Percentiles rank a stretch among this genome's conserved stretches.
phyloP scores from a whole-genome alignment of 2,113 vertebrate genomes.

The Chaetorhynchus papuensis region DNA sequence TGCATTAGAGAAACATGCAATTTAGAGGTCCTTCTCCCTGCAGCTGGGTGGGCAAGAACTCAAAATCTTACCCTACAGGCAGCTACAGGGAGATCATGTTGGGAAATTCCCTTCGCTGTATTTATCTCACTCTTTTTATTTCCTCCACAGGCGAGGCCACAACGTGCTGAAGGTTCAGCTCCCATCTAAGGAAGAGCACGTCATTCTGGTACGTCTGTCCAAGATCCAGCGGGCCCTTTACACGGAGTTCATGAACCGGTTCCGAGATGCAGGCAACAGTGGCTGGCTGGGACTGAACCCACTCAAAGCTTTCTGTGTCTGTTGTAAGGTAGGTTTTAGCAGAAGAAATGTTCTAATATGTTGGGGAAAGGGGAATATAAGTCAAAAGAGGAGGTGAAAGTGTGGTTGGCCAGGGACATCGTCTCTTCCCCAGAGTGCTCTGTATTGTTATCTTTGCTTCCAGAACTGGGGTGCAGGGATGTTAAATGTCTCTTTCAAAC shows the following conservation, averaged over 20 bases:
- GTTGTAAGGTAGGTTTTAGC: constrained; percentile 87
- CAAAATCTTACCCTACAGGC: neutral
- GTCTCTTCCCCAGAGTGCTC: neutral
- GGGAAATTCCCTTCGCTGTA: neutral
- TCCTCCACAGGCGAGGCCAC: constrained; percentile 84
- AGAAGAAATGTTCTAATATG: neutral
- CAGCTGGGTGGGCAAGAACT: neutral
- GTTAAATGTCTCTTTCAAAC: neutral
- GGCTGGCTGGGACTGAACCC: constrained; percentile 98
- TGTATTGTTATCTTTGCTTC: neutral
- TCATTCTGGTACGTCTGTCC: constrained; percentile 93
- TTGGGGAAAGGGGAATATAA: neutral
- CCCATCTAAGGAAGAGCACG: constrained; percentile 91
- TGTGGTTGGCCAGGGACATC: neutral
- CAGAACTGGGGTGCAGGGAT: neutral
- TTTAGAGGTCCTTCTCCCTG: neutral
- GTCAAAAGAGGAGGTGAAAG: neutral
- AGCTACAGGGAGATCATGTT: neutral
- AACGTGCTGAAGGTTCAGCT: constrained; percentile 92
- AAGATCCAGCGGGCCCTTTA: constrained; percentile 92
- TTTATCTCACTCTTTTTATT: neutral
- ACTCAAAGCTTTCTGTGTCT: constrained; percentile 97
- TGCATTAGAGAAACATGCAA: neutral
- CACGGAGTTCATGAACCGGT: constrained; percentile 96
- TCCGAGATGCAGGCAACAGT: constrained; percentile 92